Evolutionary conservation across 2,113 vertebrate species (phyloP).

Genomic region (Anas platyrhynchos): DNA sequence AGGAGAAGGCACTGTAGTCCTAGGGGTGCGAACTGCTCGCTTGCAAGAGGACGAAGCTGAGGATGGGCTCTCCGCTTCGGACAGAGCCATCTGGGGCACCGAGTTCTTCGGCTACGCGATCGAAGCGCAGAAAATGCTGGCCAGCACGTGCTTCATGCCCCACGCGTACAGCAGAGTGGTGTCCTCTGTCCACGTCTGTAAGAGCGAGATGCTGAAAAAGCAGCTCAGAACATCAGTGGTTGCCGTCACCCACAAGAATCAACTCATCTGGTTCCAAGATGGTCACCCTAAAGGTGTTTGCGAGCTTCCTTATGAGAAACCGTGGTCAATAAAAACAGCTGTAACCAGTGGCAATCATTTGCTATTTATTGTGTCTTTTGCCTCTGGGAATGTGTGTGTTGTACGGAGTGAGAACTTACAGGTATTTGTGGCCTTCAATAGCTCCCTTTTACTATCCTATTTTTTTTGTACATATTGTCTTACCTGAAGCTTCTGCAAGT

Average conservation of each 20-base stretch:
- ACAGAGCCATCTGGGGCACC: constrained; percentile 61
- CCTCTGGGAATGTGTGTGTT: constrained; percentile 78
- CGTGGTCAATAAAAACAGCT: constrained; percentile 77
- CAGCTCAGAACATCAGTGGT: constrained; percentile 75
- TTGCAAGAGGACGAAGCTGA: not conserved
- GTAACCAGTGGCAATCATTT: constrained; percentile 73
- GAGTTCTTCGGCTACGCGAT: constrained; percentile 77
- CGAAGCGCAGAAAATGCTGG: constrained; percentile 73
- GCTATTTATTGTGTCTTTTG: constrained; percentile 83
- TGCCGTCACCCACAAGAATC: constrained; percentile 82
- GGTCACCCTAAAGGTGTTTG: constrained; percentile 82
- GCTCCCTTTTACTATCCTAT: not conserved
- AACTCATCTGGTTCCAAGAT: constrained; percentile 87
- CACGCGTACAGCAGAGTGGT: constrained; percentile 83
- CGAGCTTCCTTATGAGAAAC: constrained; percentile 84
- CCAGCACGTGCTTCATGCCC: constrained; percentile 79
- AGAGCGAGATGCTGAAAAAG: constrained; percentile 49
- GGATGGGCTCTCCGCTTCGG: constrained; percentile 12
- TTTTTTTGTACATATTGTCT: not conserved
- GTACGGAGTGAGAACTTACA: constrained; percentile 87
- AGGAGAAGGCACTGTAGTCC: constrained; percentile 74
- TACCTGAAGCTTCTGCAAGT: not conserved
- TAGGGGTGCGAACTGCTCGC: constrained; percentile 73
- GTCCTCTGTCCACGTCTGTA: constrained; percentile 74
- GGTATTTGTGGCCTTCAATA: constrained; percentile 73